These are phyloP conservation scores for Drosophila dives DNA, from an alignment of 2,888 invertebrate species.

Conservation along the genomic window DNA sequence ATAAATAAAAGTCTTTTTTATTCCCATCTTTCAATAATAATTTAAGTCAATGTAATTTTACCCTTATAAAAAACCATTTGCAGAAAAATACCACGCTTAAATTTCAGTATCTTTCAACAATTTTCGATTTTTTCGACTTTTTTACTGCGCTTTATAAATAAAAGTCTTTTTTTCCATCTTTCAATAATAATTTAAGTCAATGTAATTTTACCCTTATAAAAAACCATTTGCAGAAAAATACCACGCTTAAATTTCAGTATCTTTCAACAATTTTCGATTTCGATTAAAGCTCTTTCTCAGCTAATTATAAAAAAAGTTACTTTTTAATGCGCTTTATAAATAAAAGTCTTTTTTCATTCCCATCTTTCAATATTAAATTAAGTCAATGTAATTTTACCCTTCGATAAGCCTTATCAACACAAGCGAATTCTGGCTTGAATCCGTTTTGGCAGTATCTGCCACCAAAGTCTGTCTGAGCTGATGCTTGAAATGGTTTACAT, in stretches of 20 bases:
- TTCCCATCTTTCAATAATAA: too few relatives aligned
- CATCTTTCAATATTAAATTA: neutral
- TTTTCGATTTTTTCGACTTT: too few relatives aligned
- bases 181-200: too few relatives aligned
- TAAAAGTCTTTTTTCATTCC: neutral
- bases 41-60: too few relatives aligned
- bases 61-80: too few relatives aligned
- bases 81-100: too few relatives aligned
- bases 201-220: too few relatives aligned
- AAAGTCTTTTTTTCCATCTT: too few relatives aligned
- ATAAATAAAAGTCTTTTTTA: too few relatives aligned
- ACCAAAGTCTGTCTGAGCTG: neutral
- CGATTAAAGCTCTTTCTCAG: neutral
- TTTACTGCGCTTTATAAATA: too few relatives aligned
- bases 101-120: too few relatives aligned
- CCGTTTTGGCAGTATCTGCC: neutral
- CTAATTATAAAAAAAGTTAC: neutral
- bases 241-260: neutral
- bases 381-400: too few relatives aligned
- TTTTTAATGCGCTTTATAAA: neutral
- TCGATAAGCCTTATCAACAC: neutral
- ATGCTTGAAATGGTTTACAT: constrained; percentile 27
- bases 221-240: neutral
- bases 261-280: neutral
- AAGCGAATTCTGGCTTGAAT: neutral